Evolutionary conservation across 2,113 vertebrate species (phyloP).

Genomic region (Macaca fascicularis): DNA sequence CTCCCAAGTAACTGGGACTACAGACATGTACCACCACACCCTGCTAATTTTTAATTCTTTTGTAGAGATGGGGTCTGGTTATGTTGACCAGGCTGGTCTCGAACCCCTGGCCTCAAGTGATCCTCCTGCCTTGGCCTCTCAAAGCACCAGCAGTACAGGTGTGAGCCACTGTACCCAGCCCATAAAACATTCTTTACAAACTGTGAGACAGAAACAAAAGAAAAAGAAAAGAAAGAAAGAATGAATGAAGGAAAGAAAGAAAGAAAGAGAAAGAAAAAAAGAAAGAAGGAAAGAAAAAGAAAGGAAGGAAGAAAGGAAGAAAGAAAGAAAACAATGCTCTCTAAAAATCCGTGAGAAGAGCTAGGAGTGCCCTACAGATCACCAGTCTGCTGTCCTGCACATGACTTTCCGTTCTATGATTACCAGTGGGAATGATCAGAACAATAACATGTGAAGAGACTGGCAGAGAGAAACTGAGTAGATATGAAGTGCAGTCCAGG

Average conservation of each 20-base stretch:
- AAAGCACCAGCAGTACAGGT: too few relatives aligned
- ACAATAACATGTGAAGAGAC: neutral
- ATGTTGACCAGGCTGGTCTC: too few relatives aligned
- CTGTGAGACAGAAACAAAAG: neutral
- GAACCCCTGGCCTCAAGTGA: too few relatives aligned
- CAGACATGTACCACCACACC: too few relatives aligned
- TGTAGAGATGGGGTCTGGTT: too few relatives aligned
- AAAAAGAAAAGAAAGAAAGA: neutral
- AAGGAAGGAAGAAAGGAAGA: neutral
- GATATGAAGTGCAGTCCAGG: neutral
- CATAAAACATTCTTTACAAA: neutral
- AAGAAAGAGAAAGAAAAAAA: too few relatives aligned
- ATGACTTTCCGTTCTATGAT: neutral
- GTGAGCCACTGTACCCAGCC: too few relatives aligned
- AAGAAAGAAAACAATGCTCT: neutral
- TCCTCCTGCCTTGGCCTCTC: too few relatives aligned
- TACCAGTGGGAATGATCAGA: neutral
- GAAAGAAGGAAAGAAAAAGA: fast-evolving
- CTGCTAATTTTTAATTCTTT: too few relatives aligned
- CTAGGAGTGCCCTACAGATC: neutral
- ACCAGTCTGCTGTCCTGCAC: neutral
- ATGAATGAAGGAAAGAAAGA: neutral
- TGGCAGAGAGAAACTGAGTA: neutral
- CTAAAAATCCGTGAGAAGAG: neutral
- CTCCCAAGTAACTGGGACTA: too few relatives aligned